Evolutionary conservation across 2,797 vertebrate genomes (phyloP).

Genomic region (Crenuchus spilurus): DNA sequence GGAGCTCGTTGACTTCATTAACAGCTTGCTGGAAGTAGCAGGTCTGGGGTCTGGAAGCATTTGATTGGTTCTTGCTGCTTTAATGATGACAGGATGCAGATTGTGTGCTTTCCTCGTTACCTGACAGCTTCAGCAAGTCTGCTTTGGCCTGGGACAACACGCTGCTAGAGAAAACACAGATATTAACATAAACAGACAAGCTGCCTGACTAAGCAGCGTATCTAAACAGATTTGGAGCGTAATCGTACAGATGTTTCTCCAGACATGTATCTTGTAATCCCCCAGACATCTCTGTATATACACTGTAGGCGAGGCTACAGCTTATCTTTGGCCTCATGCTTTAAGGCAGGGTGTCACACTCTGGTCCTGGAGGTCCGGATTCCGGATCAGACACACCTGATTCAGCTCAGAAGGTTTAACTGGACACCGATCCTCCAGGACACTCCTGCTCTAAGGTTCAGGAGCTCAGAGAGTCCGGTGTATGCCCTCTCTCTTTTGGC

Average conservation of each 20-base stretch:
- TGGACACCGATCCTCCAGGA: no score
- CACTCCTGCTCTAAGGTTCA: no score
- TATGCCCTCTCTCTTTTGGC: conserved; percentile 35
- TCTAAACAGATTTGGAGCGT: conserved; percentile 1
- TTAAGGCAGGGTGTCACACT: no score
- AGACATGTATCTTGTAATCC: conserved; percentile 3
- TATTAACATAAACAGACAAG: conserved; percentile 12
- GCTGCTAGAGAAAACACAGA: conserved; percentile 10
- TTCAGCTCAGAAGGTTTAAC: no score
- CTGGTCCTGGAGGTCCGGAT: no score
- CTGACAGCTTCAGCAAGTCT: not conserved
- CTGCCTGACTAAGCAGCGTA: not conserved
- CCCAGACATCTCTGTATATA: conserved; percentile 46
- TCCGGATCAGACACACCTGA: no score
- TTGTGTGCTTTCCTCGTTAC: not conserved
- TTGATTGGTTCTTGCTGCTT: not conserved
- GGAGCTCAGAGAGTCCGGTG: no score
- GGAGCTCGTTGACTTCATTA: conserved; percentile 13
- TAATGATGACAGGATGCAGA: conserved; percentile 31
- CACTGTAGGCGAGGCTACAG: no score
- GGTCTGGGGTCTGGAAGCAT: conserved; percentile 12
- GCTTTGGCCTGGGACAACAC: not conserved
- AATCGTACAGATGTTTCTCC: conserved; percentile 7
- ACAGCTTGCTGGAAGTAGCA: conserved; percentile 32
- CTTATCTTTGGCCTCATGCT: no score